A percentile compares a stretch with the other conserved stretches of the same genome.
Evolutionary conservation across 2,113 vertebrate species (phyloP).

Genomic region (Notarius quadriscutis): DNA sequence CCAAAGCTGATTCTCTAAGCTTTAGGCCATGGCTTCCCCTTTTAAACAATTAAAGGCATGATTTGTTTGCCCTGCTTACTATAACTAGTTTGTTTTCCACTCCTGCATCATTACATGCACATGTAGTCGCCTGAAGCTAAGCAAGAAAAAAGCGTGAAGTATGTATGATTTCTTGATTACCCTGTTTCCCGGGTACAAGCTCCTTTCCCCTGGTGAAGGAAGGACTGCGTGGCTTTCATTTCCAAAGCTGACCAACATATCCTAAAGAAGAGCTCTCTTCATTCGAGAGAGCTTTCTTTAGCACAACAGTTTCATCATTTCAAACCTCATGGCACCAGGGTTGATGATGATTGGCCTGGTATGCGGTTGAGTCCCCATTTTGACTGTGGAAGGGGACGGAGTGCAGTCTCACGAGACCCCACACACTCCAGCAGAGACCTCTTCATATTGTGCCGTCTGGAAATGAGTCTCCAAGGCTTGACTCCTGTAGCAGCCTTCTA

Average conservation of each 20-base stretch:
- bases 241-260: not conserved
- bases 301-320: not conserved
- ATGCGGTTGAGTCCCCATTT: not conserved
- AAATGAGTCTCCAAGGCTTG: not conserved
- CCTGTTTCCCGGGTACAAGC: not conserved
- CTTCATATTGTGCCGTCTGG: not conserved
- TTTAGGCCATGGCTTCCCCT: no score
- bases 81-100: not conserved
- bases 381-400: not conserved
- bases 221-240: not conserved
- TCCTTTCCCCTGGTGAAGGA: not conserved
- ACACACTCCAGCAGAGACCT: not conserved
- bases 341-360: constrained; percentile 13
- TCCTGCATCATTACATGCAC: not conserved
- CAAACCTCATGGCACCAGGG: not conserved
- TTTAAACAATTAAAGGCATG: not conserved
- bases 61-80: not conserved
- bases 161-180: not conserved
- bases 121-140: not conserved
- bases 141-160: not conserved
- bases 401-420: not conserved
- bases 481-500: not conserved
- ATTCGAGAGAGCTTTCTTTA: not conserved
- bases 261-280: not conserved
- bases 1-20: no score